A percentile compares a stretch with the other conserved stretches of the same genome.
Evolutionary conservation across 2,888 invertebrate species (phyloP).

Genomic region (Lydus trimaculatus): DNA sequence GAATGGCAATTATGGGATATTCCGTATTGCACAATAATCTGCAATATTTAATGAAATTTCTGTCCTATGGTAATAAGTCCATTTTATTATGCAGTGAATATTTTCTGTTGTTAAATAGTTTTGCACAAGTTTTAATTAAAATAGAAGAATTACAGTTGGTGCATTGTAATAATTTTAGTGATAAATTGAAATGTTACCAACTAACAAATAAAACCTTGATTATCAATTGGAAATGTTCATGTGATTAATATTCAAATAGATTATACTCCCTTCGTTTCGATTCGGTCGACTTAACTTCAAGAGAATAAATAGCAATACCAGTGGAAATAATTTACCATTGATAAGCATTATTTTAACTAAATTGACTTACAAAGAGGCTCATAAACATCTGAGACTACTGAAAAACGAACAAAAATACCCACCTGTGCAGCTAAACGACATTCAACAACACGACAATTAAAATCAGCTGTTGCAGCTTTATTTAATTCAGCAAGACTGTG

Average conservation of each 20-base stretch:
- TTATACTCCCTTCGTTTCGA: too few species aligned
- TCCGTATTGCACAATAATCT: too few species aligned
- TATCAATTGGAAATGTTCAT: too few species aligned
- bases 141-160: not conserved
- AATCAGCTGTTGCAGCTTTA: slow-evolving; percentile 93
- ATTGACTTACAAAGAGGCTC: too few species aligned
- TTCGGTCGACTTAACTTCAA: too few species aligned
- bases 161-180: not conserved
- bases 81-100: not conserved
- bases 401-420: too few species aligned
- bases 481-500: slow-evolving; percentile 89
- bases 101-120: not conserved
- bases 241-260: too few species aligned
- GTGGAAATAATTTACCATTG: too few species aligned
- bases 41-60: not conserved
- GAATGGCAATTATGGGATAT: too few species aligned
- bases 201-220: not conserved
- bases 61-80: not conserved
- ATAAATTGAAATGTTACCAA: not conserved
- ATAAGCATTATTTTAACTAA: too few species aligned
- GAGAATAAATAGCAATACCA: too few species aligned
- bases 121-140: not conserved
- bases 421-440: slow-evolving; percentile 91
- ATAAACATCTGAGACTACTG: too few species aligned
- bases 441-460: slow-evolving; percentile 93